Percentiles rank a stretch among this genome's conserved stretches.
phyloP scores from a whole-genome alignment of 1,140 invertebrate species.

The Probaryconus sp. region DNA sequence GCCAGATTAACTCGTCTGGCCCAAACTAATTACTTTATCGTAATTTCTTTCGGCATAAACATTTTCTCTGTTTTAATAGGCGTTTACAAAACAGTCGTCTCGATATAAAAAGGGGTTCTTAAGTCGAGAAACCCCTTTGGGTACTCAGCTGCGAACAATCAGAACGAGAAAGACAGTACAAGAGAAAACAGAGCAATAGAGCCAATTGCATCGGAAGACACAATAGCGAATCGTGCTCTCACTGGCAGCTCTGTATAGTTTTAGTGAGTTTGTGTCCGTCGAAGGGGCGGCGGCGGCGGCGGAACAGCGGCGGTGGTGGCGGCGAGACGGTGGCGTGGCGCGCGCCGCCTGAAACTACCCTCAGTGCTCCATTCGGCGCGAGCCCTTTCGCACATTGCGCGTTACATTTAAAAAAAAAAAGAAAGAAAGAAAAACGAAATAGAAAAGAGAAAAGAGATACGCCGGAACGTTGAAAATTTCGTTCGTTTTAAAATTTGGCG shows the following conservation, averaged over 20 bases:
- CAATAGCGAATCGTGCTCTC: conserved; percentile 46
- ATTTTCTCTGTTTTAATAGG: no score
- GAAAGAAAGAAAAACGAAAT: no score
- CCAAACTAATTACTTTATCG: no score
- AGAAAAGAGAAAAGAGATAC: no score
- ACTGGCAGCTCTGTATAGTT: conserved; percentile 40
- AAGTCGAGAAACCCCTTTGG: no score
- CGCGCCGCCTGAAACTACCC: conserved; percentile 47
- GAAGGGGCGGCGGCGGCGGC: conserved; percentile 45
- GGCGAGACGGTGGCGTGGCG: conserved; percentile 52
- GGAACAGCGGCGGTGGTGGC: conserved; percentile 48
- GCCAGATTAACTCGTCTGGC: no score
- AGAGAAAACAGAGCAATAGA: conserved; percentile 41
- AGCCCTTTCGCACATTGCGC: conserved; percentile 50
- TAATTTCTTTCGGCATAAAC: no score
- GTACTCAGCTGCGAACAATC: no score
- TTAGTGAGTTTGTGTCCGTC: conserved; percentile 56
- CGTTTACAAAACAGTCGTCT: no score
- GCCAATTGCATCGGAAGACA: conserved; percentile 49
- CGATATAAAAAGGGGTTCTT: no score
- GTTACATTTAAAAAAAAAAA: conserved; percentile 29
- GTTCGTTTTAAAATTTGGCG: no score
- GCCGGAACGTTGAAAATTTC: no score
- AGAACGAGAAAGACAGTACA: conserved; percentile 16
- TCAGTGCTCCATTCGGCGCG: conserved; percentile 54